Base-by-base conservation (phyloP, 1,140 invertebrate species). In the Drosophila kanapiae region DNA sequence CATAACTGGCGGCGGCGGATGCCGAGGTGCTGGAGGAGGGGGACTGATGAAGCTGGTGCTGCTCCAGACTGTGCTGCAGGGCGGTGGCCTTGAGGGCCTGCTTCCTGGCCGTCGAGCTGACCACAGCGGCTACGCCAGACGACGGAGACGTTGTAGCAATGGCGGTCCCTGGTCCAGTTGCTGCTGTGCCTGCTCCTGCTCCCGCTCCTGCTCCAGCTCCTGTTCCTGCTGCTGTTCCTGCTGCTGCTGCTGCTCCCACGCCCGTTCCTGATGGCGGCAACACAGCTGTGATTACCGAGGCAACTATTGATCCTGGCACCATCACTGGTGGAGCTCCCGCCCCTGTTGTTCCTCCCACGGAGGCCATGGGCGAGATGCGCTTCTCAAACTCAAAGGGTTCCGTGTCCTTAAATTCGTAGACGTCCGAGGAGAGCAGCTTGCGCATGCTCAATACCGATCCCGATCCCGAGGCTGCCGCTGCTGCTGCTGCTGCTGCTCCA, bases 381-480 rank as follows among this genome's bases (percentile, higher is more conserved):
- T 96, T 94, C 92, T 97, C 96, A 78, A 97, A 95, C 91, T 97
- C 96, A 83, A 97, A 97, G 0, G 96, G 96, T 93, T 97, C 97
- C 1, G 96, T 96, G 93, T 98, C 97, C 93, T 97, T 97, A 82
- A 98, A 98, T 92, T 98, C 97, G 80, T 98, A 98, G 14, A 88
- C 75, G 54, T 88, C 97, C 78, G 91, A 90, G 29, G 91, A 86
- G 3, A 79, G 72, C 7, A 82, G 42, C 51, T 91, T 91, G 27
- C 47, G 18, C 45, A 71, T 78, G 38, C 35, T 45, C 1, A 62
- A 16, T 6, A 42, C 77, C 6, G 37, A 37, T 11, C 38, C 75
- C 10, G 38, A 45, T 33, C 48, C 53, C 43, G 6, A 6, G 7
- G 31, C 5, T 14, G n/a, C 5, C 14, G n/a, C 16, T 14, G 31